A percentile compares a stretch with the other conserved stretches of the same genome.
Conservation (phyloP, 2,888 invertebrate genomes). For the Drosophila incognita region DNA sequence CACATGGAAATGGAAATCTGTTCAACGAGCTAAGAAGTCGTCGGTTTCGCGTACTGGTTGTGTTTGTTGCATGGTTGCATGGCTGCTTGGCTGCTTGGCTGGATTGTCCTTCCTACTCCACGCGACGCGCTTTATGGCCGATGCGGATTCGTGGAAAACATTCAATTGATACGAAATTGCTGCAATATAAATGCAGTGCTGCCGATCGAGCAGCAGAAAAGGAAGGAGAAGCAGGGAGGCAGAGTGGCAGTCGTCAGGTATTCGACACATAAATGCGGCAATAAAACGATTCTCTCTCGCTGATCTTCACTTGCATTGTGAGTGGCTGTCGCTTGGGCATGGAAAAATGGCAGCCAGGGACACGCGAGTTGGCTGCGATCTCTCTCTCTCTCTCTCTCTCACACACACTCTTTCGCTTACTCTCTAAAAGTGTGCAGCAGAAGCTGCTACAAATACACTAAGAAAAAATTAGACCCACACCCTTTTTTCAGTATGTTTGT, state of each 20-base stretch:
- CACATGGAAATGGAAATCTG: conserved; percentile 18
- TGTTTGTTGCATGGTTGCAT: conserved; percentile 6
- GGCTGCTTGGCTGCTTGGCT: not conserved
- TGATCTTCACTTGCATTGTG: conserved; percentile 33
- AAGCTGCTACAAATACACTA: conserved; percentile 11
- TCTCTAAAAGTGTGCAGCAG: conserved; percentile 48
- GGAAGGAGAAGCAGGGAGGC: not conserved
- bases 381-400: not conserved
- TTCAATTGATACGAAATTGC: conserved; percentile 81
- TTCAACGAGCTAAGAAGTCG: conserved; percentile 42
- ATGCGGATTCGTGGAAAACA: conserved; percentile 71
- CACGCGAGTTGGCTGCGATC: conserved; percentile 53
- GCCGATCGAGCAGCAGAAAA: conserved; percentile 63
- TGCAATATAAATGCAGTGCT: conserved; percentile 78
- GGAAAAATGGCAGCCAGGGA: conserved; percentile 61
- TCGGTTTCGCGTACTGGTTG: conserved; percentile 28
- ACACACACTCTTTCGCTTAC: not conserved
- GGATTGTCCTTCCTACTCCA: conserved; percentile 55
- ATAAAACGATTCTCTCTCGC: conserved; percentile 57
- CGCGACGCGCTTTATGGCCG: conserved; percentile 76
- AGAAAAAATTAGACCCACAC: not conserved
- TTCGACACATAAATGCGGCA: conserved; percentile 59
- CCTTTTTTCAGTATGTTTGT: not conserved
- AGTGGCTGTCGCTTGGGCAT: conserved; percentile 9
- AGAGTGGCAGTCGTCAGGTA: conserved; percentile 41